A percentile compares a stretch with the other conserved stretches of the same genome.
These are phyloP conservation scores for Platynereis dumerilii DNA, from an alignment of 2,888 invertebrate species.

Conservation along the genomic window DNA sequence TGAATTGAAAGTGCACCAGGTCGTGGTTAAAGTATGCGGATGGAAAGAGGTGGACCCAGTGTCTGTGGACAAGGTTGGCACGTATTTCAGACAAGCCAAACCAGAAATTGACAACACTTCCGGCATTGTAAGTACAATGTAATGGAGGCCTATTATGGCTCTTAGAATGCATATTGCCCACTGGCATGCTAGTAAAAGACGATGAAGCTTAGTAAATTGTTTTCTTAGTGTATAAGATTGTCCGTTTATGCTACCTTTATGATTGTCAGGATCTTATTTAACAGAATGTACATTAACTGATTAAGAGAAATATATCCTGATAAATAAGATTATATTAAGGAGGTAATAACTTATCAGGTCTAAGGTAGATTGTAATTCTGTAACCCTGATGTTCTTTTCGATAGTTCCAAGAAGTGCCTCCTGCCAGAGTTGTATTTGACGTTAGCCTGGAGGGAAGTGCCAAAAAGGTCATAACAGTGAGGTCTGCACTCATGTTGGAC, in stretches of 20 bases:
- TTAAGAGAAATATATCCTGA: too few relatives aligned
- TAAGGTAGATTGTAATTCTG: too few relatives aligned
- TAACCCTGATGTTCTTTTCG: neutral
- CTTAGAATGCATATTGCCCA: too few relatives aligned
- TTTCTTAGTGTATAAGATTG: neutral
- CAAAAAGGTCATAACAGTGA: constrained; percentile 87
- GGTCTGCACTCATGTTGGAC: constrained; percentile 83
- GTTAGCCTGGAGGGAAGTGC: constrained; percentile 93
- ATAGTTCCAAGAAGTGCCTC: constrained; percentile 57
- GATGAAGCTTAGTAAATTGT: neutral
- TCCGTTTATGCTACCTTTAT: neutral
- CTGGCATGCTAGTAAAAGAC: neutral
- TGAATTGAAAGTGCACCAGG: constrained; percentile 81
- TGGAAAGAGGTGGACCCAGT: constrained; percentile 89
- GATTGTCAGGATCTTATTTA: too few relatives aligned
- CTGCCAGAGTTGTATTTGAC: constrained; percentile 86
- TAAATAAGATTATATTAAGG: too few relatives aligned
- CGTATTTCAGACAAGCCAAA: constrained; percentile 74
- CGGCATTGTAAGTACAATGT: constrained; percentile 36
- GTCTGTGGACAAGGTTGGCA: constrained; percentile 93
- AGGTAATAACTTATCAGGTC: too few relatives aligned
- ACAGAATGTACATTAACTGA: too few relatives aligned
- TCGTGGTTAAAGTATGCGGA: constrained; percentile 86
- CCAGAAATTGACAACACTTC: constrained; percentile 47
- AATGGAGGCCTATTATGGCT: too few relatives aligned